Evolutionary conservation across 2,888 invertebrate genomes (phyloP).

Genomic region (Encarsia formosa): DNA sequence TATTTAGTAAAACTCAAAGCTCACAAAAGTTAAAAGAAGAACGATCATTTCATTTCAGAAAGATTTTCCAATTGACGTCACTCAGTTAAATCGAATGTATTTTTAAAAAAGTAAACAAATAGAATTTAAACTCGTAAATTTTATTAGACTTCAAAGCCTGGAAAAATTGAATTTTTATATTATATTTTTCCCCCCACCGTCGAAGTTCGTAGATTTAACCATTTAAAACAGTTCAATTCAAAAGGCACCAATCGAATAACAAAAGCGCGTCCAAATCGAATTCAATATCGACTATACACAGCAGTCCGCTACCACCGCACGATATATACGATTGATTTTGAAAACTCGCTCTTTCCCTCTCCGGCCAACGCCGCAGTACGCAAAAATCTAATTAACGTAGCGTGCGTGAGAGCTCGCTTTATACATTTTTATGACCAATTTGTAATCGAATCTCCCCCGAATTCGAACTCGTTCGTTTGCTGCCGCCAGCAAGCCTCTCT

Average conservation of each 20-base stretch:
- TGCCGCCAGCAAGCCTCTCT: constrained; percentile 15
- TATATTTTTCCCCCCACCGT: no score
- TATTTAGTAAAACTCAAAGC: no score
- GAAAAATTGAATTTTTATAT: constrained; percentile 14
- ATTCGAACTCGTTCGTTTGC: constrained; percentile 19
- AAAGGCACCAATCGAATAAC: constrained; percentile 11
- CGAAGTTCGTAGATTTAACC: constrained; percentile 17
- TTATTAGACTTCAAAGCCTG: no score
- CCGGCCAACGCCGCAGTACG: constrained; percentile 8
- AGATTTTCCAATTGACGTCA: no score
- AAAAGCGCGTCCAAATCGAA: constrained; percentile 19
- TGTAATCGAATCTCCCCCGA: constrained; percentile 41
- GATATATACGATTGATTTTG: constrained; percentile 23
- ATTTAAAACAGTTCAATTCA: constrained; percentile 17
- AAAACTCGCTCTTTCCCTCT: constrained; percentile 7
- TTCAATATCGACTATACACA: constrained; percentile 18
- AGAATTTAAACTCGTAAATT: no score
- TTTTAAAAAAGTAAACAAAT: no score
- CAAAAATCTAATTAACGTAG: constrained; percentile 43
- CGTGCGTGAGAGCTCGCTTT: constrained; percentile 35
- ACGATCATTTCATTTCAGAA: no score
- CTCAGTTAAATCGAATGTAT: no score
- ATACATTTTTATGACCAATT: constrained; percentile 48
- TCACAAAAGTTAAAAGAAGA: no score
- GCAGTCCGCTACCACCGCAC: background rate